These are phyloP conservation scores for Notechis scutatus DNA, from an alignment of 2,113 vertebrate species.

Conservation along the genomic window DNA sequence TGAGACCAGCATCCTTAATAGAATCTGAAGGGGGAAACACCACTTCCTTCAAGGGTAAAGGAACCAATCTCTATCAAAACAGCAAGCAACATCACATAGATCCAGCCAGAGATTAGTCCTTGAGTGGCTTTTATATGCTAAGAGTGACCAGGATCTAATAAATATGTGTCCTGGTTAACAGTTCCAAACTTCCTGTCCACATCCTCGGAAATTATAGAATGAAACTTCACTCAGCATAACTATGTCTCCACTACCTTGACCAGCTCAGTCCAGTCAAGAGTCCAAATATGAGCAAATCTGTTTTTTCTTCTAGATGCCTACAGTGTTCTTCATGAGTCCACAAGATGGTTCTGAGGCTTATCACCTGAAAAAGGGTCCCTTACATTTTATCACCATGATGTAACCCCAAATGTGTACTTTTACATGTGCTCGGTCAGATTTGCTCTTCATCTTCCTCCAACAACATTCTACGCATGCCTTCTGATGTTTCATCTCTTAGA, in stretches of 20 bases:
- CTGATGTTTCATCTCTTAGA: neutral
- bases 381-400: neutral
- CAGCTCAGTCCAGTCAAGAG: neutral
- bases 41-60: neutral
- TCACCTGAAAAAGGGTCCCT: neutral
- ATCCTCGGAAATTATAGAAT: neutral
- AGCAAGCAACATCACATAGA: neutral
- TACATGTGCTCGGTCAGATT: neutral
- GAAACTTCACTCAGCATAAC: neutral
- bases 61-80: neutral
- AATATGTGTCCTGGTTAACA: neutral
- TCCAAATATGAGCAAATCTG: neutral
- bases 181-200: neutral
- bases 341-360: neutral
- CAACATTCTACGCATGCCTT: neutral
- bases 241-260: neutral
- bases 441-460: neutral
- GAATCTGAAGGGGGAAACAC: neutral
- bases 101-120: neutral
- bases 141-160: neutral
- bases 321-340: neutral
- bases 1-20: neutral
- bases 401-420: neutral
- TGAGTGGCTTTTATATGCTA: neutral
- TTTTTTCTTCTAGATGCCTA: neutral